These are phyloP conservation scores for Euleptes europaea DNA, from an alignment of 2,113 vertebrate genomes.

Conservation along the genomic window DNA sequence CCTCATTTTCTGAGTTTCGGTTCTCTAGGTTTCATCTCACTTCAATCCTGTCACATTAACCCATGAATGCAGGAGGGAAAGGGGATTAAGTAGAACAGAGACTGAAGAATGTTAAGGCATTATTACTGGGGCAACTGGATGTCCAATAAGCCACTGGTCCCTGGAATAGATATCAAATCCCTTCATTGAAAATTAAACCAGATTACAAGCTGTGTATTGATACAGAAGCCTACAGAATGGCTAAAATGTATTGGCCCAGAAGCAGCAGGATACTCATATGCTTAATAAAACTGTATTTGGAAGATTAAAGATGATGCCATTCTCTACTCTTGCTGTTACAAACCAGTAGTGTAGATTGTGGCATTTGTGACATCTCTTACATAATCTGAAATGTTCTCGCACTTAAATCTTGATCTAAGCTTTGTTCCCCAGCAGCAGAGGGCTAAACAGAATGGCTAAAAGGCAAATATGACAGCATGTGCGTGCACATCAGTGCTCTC, in stretches of 20 bases:
- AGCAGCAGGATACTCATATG: constrained; percentile 2
- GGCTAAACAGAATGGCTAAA: neutral
- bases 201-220: neutral
- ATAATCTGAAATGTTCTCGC: constrained; percentile 23
- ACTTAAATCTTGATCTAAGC: constrained; percentile 14
- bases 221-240: neutral
- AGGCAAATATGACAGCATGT: constrained; percentile 22
- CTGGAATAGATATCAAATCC: neutral
- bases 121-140: neutral
- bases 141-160: neutral
- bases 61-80: neutral
- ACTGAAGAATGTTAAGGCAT: neutral
- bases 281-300: constrained; percentile 25
- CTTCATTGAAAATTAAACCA: neutral
- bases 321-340: constrained; percentile 20
- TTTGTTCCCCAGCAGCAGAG: constrained; percentile 10
- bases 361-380: constrained; percentile 11
- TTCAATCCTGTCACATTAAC: neutral
- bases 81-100: neutral
- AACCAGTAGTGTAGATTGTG: neutral
- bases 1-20: neutral
- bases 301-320: constrained; percentile 42
- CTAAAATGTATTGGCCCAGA: neutral
- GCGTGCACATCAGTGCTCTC: constrained; percentile 4
- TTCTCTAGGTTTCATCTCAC: neutral